Conservation (phyloP, 1,140 invertebrate species). For the Lepidurus packardi region DNA sequence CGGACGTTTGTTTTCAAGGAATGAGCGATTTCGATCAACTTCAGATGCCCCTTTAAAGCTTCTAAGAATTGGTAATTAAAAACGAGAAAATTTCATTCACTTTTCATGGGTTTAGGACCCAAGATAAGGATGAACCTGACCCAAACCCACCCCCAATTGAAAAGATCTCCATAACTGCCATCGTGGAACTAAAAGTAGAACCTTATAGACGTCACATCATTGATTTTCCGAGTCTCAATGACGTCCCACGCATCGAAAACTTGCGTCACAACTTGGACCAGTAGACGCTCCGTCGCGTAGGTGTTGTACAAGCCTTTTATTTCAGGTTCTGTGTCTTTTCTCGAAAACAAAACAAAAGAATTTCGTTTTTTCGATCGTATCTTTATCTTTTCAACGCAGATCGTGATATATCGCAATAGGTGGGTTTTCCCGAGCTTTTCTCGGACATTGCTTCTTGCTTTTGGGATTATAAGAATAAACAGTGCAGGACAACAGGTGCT, state of each 20-base stretch:
- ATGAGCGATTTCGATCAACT: too few species aligned
- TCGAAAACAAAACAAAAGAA: not conserved
- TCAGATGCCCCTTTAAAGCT: too few species aligned
- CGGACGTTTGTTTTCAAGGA: too few species aligned
- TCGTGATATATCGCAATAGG: not conserved
- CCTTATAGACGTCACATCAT: not conserved
- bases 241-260: not conserved
- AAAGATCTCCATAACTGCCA: too few species aligned
- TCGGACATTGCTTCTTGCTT: not conserved
- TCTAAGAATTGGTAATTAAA: too few species aligned
- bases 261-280: not conserved
- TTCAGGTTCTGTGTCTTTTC: not conserved
- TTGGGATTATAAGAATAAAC: not conserved
- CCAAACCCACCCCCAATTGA: too few species aligned
- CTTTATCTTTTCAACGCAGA: not conserved
- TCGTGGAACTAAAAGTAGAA: not conserved
- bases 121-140: too few species aligned
- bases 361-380: not conserved
- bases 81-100: too few species aligned
- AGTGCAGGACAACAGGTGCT: not conserved
- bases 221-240: slow-evolving; percentile 8
- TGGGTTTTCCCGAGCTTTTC: not conserved
- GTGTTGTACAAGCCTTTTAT: not conserved
- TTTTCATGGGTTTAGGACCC: too few species aligned
- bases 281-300: not conserved